Base-by-base conservation (phyloP, 30 jellyfish, hydroid and myxozoan species). In the Cassiopea xamachana region DNA sequence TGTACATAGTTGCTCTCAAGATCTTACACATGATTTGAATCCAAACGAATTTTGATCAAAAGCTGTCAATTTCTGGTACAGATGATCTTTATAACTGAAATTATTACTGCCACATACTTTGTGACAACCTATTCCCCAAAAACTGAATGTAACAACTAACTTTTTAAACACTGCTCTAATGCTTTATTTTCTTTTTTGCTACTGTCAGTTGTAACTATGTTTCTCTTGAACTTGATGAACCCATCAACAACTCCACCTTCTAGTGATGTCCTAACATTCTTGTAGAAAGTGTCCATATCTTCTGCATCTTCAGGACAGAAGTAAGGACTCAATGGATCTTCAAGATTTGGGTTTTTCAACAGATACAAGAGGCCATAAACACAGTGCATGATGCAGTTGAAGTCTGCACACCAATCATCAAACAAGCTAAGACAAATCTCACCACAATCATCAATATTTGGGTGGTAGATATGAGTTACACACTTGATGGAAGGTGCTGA, bases 291-390 rank as follows among this genome's bases (percentile, higher is more conserved):
- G 18, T 88, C 92, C 91, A 84, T 73, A 62, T 68, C 91, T 44
- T 75, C 81, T 27, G 97, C 97, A 88, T 91, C 93, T 85, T 91
- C 97, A 44, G 99, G 99, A 83, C 97, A 84, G 69, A 95, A 95
- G 51, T 82, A 87, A n/a, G 99, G 99, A 73, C 96, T 91, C 86
- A 89, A 80, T 27, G 99, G 99, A 60, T 95, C 99, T 15, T 95
- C 97, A 13, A 95, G 74, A 69, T 95, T 95, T 48, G 99, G 99
- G 73, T 95, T 82, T 58, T 95, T 88, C 58, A 95, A 69, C 78
- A 95, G 96, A 64, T 69, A 88, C 71, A 95, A 48, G 74, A 95
- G 73, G 43, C 99, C 99, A 27, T 85, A 87, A 0, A 95, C 87
- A 67, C 99, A 95, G 75, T 91, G 94, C 67, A 79, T 13, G 50